Evolutionary conservation across 2,113 vertebrate genomes (phyloP).

Genomic region (Murina feae): DNA sequence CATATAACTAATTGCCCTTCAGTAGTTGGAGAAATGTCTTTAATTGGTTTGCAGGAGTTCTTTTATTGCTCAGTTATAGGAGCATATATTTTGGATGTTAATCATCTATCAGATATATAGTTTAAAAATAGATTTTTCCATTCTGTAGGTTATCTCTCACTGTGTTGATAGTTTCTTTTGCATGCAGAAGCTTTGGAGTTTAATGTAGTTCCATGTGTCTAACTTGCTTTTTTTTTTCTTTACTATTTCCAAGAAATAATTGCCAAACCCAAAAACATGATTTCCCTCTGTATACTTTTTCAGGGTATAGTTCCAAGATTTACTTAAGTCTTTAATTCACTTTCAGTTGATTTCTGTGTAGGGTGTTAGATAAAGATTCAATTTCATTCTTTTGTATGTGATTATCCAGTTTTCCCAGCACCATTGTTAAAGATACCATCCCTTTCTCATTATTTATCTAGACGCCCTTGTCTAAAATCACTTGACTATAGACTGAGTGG

Average conservation of each 20-base stretch:
- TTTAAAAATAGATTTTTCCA: not conserved
- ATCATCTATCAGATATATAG: not conserved
- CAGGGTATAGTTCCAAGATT: not conserved
- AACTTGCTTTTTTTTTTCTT: not conserved
- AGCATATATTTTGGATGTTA: not conserved
- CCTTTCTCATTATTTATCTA: not conserved
- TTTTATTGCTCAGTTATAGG: not conserved
- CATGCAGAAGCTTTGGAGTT: not conserved
- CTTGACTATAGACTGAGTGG: too few relatives aligned
- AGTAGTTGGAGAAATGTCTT: not conserved
- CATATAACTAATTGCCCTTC: not conserved
- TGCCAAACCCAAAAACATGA: not conserved
- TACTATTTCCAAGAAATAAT: not conserved
- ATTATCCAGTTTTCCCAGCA: not conserved
- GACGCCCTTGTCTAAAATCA: not conserved
- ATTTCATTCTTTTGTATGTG: not conserved
- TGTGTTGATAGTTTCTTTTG: not conserved
- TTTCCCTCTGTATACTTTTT: not conserved
- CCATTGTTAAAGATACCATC: not conserved
- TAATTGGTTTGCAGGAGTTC: not conserved
- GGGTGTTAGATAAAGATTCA: not conserved
- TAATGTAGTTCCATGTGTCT: not conserved
- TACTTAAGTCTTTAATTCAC: not conserved
- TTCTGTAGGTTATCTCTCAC: not conserved
- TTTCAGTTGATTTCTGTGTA: not conserved